Conservation (phyloP, 2,888 invertebrate species). For the Salticus scenicus region DNA sequence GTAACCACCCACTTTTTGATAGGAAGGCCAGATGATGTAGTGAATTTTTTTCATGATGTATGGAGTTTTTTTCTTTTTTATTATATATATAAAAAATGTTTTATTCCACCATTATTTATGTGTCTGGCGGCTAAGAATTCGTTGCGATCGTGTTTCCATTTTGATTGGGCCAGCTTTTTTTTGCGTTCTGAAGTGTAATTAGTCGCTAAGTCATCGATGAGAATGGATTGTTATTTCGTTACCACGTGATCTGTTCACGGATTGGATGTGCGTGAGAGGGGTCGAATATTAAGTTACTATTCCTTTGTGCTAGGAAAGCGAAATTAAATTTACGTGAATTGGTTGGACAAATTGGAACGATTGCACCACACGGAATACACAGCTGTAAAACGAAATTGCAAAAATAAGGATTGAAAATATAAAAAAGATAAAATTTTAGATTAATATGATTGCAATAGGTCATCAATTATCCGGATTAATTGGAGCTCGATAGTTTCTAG, state of each 20-base stretch:
- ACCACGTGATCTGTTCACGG: conserved; percentile 55
- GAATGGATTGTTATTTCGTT: conserved; percentile 40
- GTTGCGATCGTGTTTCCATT: conserved; percentile 60
- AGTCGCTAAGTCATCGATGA: conserved; percentile 66
- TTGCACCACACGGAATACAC: not conserved
- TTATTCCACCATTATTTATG: conserved; percentile 27
- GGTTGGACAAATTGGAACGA: not conserved
- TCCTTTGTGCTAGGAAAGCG: not conserved
- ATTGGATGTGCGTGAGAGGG: conserved; percentile 1
- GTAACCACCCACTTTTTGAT: conserved; percentile 64
- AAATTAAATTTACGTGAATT: not conserved
- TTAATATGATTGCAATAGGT: too few relatives aligned
- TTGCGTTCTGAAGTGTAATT: conserved; percentile 63
- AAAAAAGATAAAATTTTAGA: too few relatives aligned
- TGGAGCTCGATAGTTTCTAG: too few relatives aligned
- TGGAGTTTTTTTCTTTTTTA: conserved; percentile 11
- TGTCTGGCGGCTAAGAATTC: conserved; percentile 38
- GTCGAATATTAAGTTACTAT: conserved; percentile 14
- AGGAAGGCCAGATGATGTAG: conserved; percentile 47
- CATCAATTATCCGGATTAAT: too few relatives aligned
- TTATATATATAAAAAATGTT: conserved; percentile 23
- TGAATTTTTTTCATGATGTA: conserved; percentile 28
- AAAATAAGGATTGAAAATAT: too few relatives aligned
- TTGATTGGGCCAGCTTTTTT: conserved; percentile 50
- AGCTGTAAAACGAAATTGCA: not conserved